Evolutionary conservation across 2,797 vertebrate species (phyloP).

Genomic region (Trachurus trachurus): DNA sequence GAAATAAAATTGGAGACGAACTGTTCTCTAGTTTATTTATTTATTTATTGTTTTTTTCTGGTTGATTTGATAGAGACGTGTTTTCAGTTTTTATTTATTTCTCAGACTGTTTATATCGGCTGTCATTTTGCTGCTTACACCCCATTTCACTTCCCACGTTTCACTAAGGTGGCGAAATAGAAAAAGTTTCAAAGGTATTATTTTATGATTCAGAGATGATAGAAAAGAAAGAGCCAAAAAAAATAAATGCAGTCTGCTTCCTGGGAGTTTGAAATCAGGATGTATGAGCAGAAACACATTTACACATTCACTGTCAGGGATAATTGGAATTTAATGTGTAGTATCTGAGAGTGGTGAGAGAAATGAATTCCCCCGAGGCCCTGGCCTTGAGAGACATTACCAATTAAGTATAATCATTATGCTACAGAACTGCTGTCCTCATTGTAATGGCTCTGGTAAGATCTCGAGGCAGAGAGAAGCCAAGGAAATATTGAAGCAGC

Average conservation of each 20-base stretch:
- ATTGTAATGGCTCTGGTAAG: conserved; percentile 33
- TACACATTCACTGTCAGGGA: conserved; percentile 59
- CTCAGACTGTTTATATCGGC: background rate
- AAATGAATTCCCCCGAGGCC: conserved; percentile 61
- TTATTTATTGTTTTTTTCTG: background rate
- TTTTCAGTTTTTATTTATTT: background rate
- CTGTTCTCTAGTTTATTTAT: background rate
- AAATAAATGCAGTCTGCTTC: background rate
- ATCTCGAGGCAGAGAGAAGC: conserved; percentile 35
- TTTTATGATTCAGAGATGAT: conserved; percentile 10
- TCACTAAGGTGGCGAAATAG: conserved; percentile 13
- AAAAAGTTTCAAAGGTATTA: conserved; percentile 1
- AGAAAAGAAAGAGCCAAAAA: background rate
- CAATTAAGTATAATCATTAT: conserved; percentile 75
- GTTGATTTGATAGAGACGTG: background rate
- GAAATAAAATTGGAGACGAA: background rate
- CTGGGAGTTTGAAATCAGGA: conserved; percentile 51
- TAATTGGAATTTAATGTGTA: conserved; percentile 80
- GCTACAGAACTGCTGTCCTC: conserved; percentile 49
- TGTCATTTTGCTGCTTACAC: background rate
- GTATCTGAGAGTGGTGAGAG: conserved; percentile 53
- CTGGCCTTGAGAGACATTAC: conserved; percentile 69
- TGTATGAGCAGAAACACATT: conserved; percentile 62
- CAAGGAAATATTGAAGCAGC: conserved; percentile 29
- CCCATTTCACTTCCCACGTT: background rate